Base-by-base conservation (phyloP, 2,797 vertebrate genomes). In the Typhlichthys subterraneus region DNA sequence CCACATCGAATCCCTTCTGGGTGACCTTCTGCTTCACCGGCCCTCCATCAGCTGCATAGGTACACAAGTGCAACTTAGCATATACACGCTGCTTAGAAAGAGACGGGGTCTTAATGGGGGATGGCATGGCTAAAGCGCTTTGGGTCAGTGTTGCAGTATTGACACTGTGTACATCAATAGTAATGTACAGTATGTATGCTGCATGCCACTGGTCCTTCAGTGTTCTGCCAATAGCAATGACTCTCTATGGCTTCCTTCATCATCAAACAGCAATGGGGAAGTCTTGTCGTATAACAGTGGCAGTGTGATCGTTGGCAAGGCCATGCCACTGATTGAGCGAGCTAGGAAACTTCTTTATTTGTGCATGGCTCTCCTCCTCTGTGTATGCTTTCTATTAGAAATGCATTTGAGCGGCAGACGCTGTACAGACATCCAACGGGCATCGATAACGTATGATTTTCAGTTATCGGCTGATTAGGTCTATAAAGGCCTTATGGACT, bases 151-250 rank as follows among this genome's bases (percentile, higher is more conserved):
- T 47, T 58, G 12, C 57, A 42, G 0, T 63, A 79, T 77, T 13
- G 69, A 72, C 67, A 46, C 0, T 0, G 15, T 11, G 13, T 48
- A 5, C 61, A 12, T 81, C 66, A 66, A 52, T 75, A 64, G 46
- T 61, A 53, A 72, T 63, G 46, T 3, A 29, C 23, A 29, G 23
- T 58, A 68, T 64, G 70, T 61, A 59, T 59, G 59, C 57, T 65
- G 65, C 67, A 59, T 67, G 57, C 65, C 12, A 45, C 70, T 69
- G 19, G 53, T 67, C 58, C 54, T 62, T 82, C 77, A 79, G 66
- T 29, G 17, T 12, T 57, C 15, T 67, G 81, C 70, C 80, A 70
- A 77, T 82, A 82, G 65, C 57, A 59, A 60, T 58, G 11, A 33
- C 45, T 63, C 8, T 61, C 46, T 38, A 57, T 66, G 51, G 73